These are phyloP conservation scores for Hermodice carunculata DNA, from an alignment of 2,888 invertebrate genomes.

Conservation along the genomic window DNA sequence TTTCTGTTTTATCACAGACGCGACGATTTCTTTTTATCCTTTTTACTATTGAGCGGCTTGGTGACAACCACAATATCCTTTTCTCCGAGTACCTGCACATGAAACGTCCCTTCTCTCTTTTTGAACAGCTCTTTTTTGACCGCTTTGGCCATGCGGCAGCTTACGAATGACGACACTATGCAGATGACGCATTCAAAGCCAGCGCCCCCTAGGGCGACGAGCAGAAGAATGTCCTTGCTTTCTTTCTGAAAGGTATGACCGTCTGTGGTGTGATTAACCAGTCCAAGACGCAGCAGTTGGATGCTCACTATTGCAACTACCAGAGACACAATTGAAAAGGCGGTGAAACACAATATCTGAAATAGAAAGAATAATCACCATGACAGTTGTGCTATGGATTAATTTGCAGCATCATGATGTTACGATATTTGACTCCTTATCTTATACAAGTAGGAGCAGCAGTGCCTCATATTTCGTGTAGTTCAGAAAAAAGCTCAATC, in stretches of 20 bases:
- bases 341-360: conserved; percentile 70
- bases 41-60: conserved; percentile 13
- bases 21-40: too few relatives aligned
- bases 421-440: too few relatives aligned
- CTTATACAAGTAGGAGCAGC: too few relatives aligned
- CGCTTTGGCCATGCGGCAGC: conserved; percentile 66
- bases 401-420: too few relatives aligned
- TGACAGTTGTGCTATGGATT: too few relatives aligned
- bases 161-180: conserved; percentile 64
- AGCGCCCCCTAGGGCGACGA: conserved; percentile 64
- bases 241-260: conserved; percentile 69
- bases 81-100: conserved; percentile 68
- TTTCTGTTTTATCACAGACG: too few relatives aligned
- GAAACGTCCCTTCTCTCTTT: conserved; percentile 68
- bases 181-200: conserved; percentile 67
- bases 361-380: too few relatives aligned
- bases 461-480: too few relatives aligned
- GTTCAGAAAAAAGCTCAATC: too few relatives aligned
- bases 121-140: conserved; percentile 68
- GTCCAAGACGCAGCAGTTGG: conserved; percentile 69
- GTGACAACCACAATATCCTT: conserved; percentile 67
- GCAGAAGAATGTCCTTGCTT: conserved; percentile 64
- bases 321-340: conserved; percentile 68
- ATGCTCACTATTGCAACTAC: conserved; percentile 69
- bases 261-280: conserved; percentile 70